These are phyloP conservation scores for Bellardia pandia DNA, from an alignment of 2,888 invertebrate species.

Conservation along the genomic window DNA sequence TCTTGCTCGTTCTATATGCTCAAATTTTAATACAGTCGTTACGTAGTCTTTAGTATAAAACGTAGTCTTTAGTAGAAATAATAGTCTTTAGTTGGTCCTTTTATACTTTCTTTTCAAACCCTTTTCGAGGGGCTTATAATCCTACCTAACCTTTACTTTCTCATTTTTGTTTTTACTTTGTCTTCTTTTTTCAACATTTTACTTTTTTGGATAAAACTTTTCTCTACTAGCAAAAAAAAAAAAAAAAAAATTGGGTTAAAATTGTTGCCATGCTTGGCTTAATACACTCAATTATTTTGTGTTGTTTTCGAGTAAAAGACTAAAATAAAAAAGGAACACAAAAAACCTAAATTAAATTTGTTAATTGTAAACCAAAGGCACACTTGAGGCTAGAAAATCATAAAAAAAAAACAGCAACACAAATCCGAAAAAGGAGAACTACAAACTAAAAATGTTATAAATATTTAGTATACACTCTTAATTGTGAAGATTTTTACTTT, in stretches of 20 bases:
- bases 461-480: conserved; percentile 59
- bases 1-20: too few relatives aligned
- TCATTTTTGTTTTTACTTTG: neutral
- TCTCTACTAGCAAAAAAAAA: conserved; percentile 34
- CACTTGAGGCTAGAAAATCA: conserved; percentile 69
- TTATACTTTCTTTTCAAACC: conserved; percentile 34
- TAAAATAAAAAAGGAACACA: conserved; percentile 18
- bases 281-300: conserved; percentile 68
- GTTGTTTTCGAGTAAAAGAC: conserved; percentile 41
- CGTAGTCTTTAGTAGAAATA: too few relatives aligned
- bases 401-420: conserved; percentile 26
- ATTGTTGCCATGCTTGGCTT: conserved; percentile 67
- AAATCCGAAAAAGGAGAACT: conserved; percentile 13
- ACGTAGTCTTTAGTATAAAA: too few relatives aligned
- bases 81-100: too few relatives aligned
- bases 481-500: conserved; percentile 57
- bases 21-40: too few relatives aligned
- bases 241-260: conserved; percentile 71
- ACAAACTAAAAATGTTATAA: conserved; percentile 55
- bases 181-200: neutral
- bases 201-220: conserved; percentile 10
- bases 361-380: conserved; percentile 72
- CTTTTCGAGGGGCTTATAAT: neutral
- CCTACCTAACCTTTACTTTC: neutral
- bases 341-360: conserved; percentile 69